phyloP scores from a whole-genome alignment of 2,888 invertebrate genomes.

The Oxycera nigricornis region DNA sequence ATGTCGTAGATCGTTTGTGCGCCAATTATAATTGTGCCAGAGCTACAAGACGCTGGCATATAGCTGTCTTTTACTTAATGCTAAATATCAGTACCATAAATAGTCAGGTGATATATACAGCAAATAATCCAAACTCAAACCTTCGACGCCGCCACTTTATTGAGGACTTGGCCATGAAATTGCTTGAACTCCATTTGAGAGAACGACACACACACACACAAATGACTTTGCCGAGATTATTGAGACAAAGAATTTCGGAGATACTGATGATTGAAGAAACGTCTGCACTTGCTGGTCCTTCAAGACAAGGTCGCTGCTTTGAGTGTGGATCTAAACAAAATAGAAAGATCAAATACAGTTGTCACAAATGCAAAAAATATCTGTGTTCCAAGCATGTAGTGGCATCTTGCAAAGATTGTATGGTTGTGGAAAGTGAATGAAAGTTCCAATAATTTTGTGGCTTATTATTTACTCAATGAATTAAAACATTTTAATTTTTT shows the following conservation, averaged over 20 bases:
- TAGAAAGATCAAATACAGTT: no score
- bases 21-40: background rate
- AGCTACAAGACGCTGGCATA: background rate
- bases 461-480: no score
- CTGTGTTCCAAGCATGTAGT: background rate
- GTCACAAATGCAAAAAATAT: background rate
- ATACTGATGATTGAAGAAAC: background rate
- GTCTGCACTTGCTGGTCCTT: background rate
- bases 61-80: background rate
- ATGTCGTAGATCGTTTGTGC: background rate
- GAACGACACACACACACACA: no score
- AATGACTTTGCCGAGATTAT: background rate
- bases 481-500: no score
- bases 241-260: background rate
- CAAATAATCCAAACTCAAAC: background rate
- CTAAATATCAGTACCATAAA: background rate
- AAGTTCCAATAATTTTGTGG: no score
- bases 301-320: background rate
- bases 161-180: no score
- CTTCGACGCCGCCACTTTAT: background rate
- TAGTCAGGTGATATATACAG: background rate
- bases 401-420: background rate
- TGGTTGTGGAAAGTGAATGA: no score
- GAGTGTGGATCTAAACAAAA: background rate
- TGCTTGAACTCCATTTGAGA: no score